Base-by-base conservation (phyloP, 2,113 vertebrate genomes). In the Gasterosteus aculeatus region DNA sequence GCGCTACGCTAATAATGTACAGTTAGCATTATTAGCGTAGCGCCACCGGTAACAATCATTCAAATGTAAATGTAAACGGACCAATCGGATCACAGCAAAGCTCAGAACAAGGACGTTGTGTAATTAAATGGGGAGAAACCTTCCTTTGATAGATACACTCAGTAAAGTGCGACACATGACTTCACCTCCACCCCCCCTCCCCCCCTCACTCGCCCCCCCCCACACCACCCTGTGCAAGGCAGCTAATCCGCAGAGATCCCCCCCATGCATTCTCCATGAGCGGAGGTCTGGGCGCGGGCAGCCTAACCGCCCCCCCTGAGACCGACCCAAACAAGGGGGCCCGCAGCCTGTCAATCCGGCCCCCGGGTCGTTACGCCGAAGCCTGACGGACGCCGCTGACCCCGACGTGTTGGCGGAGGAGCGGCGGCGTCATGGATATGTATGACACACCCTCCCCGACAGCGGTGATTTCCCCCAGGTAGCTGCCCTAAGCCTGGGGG, bases 391-490 rank as follows among this genome's bases (percentile, higher is more conserved):
- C 59, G 75, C 72, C 8, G 46, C 69, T 49, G 56, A 88, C 79
- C 72, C 44, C 66, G 70, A 79, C 77, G 77, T 58, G 54, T 63
- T 75, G 70, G 35, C 18, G 38, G 57, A 54, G 49, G 38, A 76
- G 75, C 67, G 47, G 81, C 74, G 85, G 88, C 84, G 81, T 90
- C 84, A 92, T 89, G 88, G 88, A 92, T 93, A 89, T 90, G 91
- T 87, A 92, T 91, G 88, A 88, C 83, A 82, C 82, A 83, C 76
- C 74, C 78, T 73, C n/a, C 33, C 72, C 82, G 80, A 81, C 80
- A 80, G 84, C 80, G 88, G 91, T 92, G 90, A 93, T 93, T 93
- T 93, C 92, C 92, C 51, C 90, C 77, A 77, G 92, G 89, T 90
- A 87, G 87, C 81, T 15, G 60, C 72, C 77, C 72, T 88, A 82